A percentile compares a stretch with the other conserved stretches of the same genome.
Conservation (phyloP, 2,113 vertebrate genomes). For the Dromaius novaehollandiae region DNA sequence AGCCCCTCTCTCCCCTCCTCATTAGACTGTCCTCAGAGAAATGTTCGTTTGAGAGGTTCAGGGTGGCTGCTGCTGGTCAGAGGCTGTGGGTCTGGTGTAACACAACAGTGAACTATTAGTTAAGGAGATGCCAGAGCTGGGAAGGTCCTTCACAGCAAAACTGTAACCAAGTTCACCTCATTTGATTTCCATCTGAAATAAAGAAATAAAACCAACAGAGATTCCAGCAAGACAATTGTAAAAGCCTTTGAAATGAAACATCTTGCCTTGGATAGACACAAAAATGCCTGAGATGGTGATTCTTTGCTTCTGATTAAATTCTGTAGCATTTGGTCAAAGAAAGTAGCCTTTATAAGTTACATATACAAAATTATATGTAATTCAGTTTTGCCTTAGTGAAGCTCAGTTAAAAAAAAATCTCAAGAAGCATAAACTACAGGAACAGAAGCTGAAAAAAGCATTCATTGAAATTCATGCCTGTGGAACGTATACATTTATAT, state of each 20-base stretch:
- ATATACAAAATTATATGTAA: conserved; percentile 8
- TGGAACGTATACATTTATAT: neutral
- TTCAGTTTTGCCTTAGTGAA: conserved; percentile 20
- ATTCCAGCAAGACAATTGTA: neutral
- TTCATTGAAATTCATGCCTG: conserved; percentile 40
- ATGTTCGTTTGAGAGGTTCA: neutral
- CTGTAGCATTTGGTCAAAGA: neutral
- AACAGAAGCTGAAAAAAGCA: conserved; percentile 11
- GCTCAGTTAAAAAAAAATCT: neutral
- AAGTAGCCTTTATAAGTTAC: neutral
- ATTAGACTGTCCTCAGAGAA: neutral
- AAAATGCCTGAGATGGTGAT: neutral
- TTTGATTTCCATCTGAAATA: neutral
- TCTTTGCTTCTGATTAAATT: conserved; percentile 10
- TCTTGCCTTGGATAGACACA: neutral
- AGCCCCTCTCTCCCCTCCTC: neutral
- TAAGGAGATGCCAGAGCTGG: neutral
- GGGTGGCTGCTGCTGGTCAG: neutral
- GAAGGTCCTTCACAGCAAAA: neutral
- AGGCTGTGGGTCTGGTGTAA: neutral
- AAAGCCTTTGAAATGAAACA: neutral
- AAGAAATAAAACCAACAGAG: neutral
- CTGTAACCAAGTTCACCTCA: neutral
- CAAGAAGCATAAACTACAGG: neutral
- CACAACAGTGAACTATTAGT: neutral